These are phyloP conservation scores for Bufo bufo DNA, from an alignment of 2,113 vertebrate species.

Conservation along the genomic window DNA sequence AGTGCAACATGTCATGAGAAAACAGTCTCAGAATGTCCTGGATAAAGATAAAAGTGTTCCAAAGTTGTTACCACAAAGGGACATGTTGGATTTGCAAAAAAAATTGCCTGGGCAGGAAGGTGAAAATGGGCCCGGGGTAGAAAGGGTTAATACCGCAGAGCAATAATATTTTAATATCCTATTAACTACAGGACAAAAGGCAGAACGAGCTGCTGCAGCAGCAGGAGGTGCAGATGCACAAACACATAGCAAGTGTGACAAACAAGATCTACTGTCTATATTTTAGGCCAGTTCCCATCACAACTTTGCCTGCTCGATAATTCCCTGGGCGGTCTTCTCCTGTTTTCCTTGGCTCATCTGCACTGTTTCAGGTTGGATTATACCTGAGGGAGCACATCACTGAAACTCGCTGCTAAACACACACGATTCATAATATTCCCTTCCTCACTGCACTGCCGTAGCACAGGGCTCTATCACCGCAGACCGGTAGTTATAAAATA, in stretches of 20 bases:
- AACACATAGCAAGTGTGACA: conserved; percentile 22
- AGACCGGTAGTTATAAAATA: not conserved
- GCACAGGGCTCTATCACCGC: not conserved
- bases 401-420: conserved; percentile 40
- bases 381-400: conserved; percentile 28
- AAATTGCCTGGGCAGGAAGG: too few relatives aligned
- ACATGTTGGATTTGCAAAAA: too few relatives aligned
- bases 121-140: too few relatives aligned
- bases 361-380: conserved; percentile 30
- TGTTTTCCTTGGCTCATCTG: conserved; percentile 48
- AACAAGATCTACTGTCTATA: conserved; percentile 30
- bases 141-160: too few relatives aligned
- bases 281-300: conserved; percentile 30
- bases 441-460: not conserved
- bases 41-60: too few relatives aligned
- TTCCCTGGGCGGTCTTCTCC: conserved; percentile 23
- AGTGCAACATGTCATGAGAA: too few relatives aligned
- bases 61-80: too few relatives aligned
- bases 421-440: conserved; percentile 12
- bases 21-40: too few relatives aligned
- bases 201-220: not conserved
- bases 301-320: conserved; percentile 43
- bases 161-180: not conserved
- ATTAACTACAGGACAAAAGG: not conserved
- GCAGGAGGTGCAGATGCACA: not conserved